These are phyloP conservation scores for Aplysia californica DNA, from an alignment of 1,140 invertebrate genomes.

Conservation along the genomic window DNA sequence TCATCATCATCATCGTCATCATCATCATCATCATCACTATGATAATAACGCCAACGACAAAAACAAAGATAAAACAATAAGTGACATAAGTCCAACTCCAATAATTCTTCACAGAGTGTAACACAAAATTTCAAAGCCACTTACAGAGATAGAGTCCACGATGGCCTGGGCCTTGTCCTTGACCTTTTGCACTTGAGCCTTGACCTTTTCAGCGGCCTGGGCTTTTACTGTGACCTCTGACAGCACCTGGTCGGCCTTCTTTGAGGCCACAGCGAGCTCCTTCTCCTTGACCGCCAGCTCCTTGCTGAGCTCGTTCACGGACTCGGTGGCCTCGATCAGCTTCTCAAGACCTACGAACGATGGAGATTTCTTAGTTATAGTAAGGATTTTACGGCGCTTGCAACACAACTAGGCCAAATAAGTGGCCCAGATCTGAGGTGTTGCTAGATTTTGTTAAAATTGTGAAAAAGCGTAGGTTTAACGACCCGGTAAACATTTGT, in stretches of 20 bases:
- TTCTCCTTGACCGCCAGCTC: constrained; percentile 95
- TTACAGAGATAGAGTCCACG: constrained; percentile 85
- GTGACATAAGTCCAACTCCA: no score
- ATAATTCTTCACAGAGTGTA: no score
- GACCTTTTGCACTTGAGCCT: constrained; percentile 93
- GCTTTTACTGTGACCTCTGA: constrained; percentile 86
- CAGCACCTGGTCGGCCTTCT: constrained; percentile 84
- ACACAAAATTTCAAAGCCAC: constrained; percentile 19
- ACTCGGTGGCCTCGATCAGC: constrained; percentile 92
- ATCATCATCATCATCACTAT: constrained; percentile 5
- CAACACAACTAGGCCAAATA: no score
- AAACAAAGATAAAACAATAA: no score
- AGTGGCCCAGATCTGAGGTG: no score
- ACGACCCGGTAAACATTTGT: no score
- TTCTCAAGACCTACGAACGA: constrained; percentile 86
- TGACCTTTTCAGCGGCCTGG: constrained; percentile 94
- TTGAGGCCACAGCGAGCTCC: constrained; percentile 88
- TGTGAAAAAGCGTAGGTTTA: no score
- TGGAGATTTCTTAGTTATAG: no score
- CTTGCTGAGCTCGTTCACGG: constrained; percentile 91
- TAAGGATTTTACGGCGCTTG: no score
- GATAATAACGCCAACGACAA: no score
- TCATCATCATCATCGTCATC: background rate
- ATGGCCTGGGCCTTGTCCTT: constrained; percentile 95
- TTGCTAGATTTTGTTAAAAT: no score